Base-by-base conservation (phyloP, 2,113 vertebrate species). In the Pitta sordida region DNA sequence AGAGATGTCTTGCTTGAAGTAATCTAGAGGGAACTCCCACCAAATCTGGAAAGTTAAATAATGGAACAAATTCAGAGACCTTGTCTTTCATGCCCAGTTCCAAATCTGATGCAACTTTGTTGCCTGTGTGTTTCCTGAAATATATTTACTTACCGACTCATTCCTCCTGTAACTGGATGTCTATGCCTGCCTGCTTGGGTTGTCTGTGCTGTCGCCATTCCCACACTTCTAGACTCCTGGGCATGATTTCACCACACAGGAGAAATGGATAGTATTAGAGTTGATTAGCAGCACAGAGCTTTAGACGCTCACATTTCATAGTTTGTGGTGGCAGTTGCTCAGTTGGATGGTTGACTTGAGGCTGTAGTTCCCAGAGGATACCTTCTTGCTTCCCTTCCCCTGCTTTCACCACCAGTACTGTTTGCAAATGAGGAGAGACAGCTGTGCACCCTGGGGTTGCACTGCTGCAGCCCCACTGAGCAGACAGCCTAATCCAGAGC, bases 281-380 rank as follows among this genome's bases (percentile, higher is more conserved):
- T 3, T 15, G 41, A 11, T 64, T 44, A 69, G 58, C 74, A 76
- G 43, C 22, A 15, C 29, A 79, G 67, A 79, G 14, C 43, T 73
- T 56, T 41, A 55, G 43, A 30, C 0, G 6, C 24, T 11, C 11
- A 1, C 8, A 7, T 48, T 23, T 69, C 0, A 1, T 48, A 46
- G 27, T 46, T 24, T 52, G 52, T n/a, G 13, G 34, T 88, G 32
- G 43, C 74, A 56, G 46, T 46, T 63, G 23, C 6, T 77, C 29
- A 3, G 11, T 53, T 41, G 26, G 49, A 30, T 5, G 21, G 27
- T 26, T 73, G 55, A 34, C 18, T 49, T 1, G 16, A 62, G 59
- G 30, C 59, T 6, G 6, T 32, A 23, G 17, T 14, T 86, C 32
- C 68, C 48, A 51, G 73, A 43, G 15, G 37, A 2, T 41, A 34